Base-by-base conservation (phyloP, 2,797 vertebrate genomes). In the Erithacus rubecula region DNA sequence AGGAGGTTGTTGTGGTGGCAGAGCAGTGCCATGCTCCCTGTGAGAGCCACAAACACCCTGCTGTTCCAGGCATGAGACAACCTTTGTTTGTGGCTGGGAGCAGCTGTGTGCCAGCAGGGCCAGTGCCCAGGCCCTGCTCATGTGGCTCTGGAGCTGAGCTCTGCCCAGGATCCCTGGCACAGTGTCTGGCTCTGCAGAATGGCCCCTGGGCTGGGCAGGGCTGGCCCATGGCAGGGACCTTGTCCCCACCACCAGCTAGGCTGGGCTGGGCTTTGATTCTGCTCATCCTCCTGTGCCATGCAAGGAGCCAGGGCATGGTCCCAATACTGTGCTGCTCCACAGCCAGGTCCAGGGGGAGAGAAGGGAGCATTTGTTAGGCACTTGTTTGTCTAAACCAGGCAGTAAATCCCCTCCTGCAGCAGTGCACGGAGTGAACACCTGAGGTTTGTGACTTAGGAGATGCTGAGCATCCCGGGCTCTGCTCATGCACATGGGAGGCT, bases 91-190 rank as follows among this genome's bases (percentile, higher is more conserved):
- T 2, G 4, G 69, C 87, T 0, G 9, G 80, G 76, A 91, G 91
- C 95, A 96, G 96, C 95, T 94, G 93, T 87, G 87, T 93, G 94
- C 89, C 27, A 5, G 71, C 19, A 8, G 62, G 89, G 76, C 82
- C 8, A 0, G 51, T 78, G 72, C 76, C 87, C 2, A 11, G 82
- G 15, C 51, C 55, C 55, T 1, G 6, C 84, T 93, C 74, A 36
- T 62, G 87, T 82, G 92, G 83, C 83, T 90, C 82, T 90, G 51
- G 17, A 81, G 80, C 82, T 65, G 71, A 76, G 6, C 68, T 36
- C 47, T 85, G 75, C 67, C 81, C 15, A 2, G 56, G 8, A 37
- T 24, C 55, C 47, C 49, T 55, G 72, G 70, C 72, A 78, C 64
- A 72, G 68, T 9, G 41, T 41, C 41, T 76, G 78, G 51, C 68